Evolutionary conservation across 2,113 vertebrate species (phyloP), one percentile per base, ranked within the genome.

Genomic region (Notarius quadriscutis): DNA sequence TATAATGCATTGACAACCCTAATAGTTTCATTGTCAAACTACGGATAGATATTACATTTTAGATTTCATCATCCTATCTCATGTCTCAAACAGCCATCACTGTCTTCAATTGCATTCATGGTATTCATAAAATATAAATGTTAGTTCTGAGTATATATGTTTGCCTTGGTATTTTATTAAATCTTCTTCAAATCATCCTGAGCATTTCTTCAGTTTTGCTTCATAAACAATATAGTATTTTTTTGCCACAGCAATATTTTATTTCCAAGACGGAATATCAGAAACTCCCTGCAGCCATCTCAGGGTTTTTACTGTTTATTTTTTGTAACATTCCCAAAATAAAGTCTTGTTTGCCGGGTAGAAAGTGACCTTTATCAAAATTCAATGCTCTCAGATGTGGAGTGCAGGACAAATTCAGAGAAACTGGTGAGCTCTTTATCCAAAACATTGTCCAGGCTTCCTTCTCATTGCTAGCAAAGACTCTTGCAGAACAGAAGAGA

Each of bases 401-500:
- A 84, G 65, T 81, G n/a, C 41, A 84, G 72, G 80, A 89, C 71
- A 60, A 85, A 88, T 69, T 84, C 71, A 72, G 50, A 15, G 34
- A 84, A 83, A 81, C 86, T 87, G 63, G 71, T 79, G 85, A 87
- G 88, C 88, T 88, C 81, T 88, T 90, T 91, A 90, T 91, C 82
- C 58, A 55, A 72, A 79, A 48, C 51, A 83, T 86, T 85, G 87
- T 84, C 72, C 57, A n/a, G 88, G 84, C 55, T 80, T 88, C 78
- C 58, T 85, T 79, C 84, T 51, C n/a, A 53, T 41, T 87, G 78
- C 41, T 77, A 77, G 78, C 34, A 77, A 86, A 86, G 90, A 86
- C 87, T 91, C 86, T 88, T 88, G 91, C 87, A 91, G 91, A 89
- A 85, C 71, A 87, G 87, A 27, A 62, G 88, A 85, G 88, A 90